These are phyloP conservation scores for Prinia subflava DNA, from an alignment of 2,113 vertebrate species.

Conservation along the genomic window DNA sequence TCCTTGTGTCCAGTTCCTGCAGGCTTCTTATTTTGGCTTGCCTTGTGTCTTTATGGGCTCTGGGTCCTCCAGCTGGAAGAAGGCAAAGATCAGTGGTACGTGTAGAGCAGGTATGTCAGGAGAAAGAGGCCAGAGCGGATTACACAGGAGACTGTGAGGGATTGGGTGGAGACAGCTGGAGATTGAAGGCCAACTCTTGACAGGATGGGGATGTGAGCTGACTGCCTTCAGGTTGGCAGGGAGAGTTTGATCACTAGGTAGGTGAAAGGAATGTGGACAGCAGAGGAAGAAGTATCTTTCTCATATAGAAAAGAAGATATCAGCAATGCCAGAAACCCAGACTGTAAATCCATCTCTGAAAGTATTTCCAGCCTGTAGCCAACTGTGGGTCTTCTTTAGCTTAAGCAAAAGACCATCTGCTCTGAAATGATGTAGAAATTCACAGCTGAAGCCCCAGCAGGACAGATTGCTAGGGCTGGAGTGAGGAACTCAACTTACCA, in stretches of 20 bases:
- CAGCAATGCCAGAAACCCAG: not conserved
- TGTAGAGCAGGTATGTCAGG: not conserved
- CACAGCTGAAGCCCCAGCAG: not conserved
- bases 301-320: not conserved
- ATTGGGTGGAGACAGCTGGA: not conserved
- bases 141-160: not conserved
- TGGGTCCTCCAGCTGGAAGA: not conserved
- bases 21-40: not conserved
- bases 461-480: not conserved
- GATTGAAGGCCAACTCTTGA: not conserved
- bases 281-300: not conserved
- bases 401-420: not conserved
- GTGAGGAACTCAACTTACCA: not conserved
- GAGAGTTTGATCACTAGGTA: not conserved
- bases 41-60: not conserved
- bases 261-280: not conserved
- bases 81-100: not conserved
- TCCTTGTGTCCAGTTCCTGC: not conserved
- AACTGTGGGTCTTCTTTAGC: not conserved
- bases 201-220: not conserved
- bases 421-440: not conserved
- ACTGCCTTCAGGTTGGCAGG: not conserved
- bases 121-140: not conserved
- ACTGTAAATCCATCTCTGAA: not conserved
- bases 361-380: not conserved